phyloP scores from a whole-genome alignment of 2,797 vertebrate genomes.

The Acanthornis magna region DNA sequence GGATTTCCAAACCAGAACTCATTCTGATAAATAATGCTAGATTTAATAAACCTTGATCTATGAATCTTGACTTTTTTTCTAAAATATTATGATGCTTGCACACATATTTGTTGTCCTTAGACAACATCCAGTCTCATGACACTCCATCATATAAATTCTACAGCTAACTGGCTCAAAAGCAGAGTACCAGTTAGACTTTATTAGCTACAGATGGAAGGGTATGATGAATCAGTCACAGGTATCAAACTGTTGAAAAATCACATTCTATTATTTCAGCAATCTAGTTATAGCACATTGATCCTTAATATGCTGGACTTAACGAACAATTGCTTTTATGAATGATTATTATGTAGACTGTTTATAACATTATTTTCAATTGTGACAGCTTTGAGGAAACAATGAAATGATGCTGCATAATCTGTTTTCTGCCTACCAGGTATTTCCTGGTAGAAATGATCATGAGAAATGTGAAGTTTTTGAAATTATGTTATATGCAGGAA shows the following conservation, averaged over 20 bases:
- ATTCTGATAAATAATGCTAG: background rate
- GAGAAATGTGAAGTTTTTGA: slow-evolving; percentile 41
- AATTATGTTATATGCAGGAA: slow-evolving; percentile 51
- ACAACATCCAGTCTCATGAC: background rate
- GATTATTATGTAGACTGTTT: background rate
- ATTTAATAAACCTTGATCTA: background rate
- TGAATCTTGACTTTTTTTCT: background rate
- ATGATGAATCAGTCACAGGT: background rate
- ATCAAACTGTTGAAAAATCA: background rate
- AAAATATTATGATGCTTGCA: background rate
- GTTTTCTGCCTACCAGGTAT: slow-evolving; percentile 30
- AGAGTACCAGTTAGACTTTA: background rate
- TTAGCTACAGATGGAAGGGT: background rate
- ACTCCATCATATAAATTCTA: background rate
- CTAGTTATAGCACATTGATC: background rate
- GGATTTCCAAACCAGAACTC: background rate
- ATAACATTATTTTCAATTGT: background rate
- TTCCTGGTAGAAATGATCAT: slow-evolving; percentile 9
- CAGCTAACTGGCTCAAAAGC: background rate
- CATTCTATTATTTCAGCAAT: background rate
- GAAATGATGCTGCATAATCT: background rate
- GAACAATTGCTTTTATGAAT: background rate
- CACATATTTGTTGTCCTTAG: background rate
- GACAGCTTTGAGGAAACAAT: slow-evolving; percentile 17
- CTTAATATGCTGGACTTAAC: background rate